Base-by-base conservation (phyloP, 2,888 invertebrate species). In the Philopedon plagiatum region DNA sequence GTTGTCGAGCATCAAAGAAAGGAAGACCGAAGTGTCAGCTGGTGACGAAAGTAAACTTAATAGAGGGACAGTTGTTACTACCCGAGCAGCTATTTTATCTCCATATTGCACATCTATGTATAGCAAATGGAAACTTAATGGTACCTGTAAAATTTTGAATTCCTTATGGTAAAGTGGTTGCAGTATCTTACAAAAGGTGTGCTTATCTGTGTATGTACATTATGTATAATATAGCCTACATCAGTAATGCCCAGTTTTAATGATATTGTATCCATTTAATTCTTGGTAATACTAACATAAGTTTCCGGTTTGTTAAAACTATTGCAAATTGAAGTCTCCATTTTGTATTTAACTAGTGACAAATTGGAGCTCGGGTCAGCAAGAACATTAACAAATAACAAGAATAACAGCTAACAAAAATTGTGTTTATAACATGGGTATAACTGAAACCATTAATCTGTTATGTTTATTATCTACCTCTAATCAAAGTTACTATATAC, bases 401-500 rank as follows among this genome's bases (percentile, higher is more conserved):
- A 83, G 49, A 62, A 73, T 44, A 85, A 85, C 85, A 86, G 84
- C 84, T 82, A 85, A 85, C 85, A 80, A 81, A 85, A 85, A 81
- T 82, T 82, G 84, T 83, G 81, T 81, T 68, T 76, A 80, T 83
- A 84, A 85, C 84, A 84, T 83, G 84, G 83, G 83, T 69, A 69
- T 84, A 85, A 85, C 85, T 85, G 83, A 86, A 85, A 85, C 86
- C 86, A 85, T 85, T 85, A 84, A 85, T 82, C 71, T 85, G 84
- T 85, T 85, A 85, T 85, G 84, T 85, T 83, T 85, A 84, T 85
- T 85, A 84, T 84, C 85, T 86, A 86, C 85, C 81, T 84, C 86
- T 86, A 86, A 85, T 85, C 84, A 85, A 85, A 85, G 83, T 85
- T 85, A 86, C 86, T 86, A 86, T 86, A 86, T 86, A 86, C 86